Evolutionary conservation across 2,888 invertebrate genomes (phyloP).

Genomic region (Caenorhabditis doughertyi): DNA sequence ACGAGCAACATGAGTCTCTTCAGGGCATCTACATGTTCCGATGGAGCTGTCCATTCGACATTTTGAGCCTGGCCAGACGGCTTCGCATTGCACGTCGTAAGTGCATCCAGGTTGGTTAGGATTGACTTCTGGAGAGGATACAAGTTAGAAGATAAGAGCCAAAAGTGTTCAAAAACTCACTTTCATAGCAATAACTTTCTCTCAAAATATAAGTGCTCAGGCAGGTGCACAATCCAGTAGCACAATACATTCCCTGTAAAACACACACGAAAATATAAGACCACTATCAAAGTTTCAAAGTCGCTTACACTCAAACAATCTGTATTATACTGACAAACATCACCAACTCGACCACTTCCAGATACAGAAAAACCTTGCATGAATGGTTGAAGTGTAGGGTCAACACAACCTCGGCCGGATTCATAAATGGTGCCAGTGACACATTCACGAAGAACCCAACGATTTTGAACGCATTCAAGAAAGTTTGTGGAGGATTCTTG

Average conservation of each 20-base stretch:
- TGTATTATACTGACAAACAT: slow-evolving; percentile 74
- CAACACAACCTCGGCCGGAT: slow-evolving; percentile 69
- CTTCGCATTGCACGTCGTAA: slow-evolving; percentile 74
- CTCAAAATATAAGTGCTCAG: slow-evolving; percentile 73
- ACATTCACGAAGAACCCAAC: slow-evolving; percentile 66
- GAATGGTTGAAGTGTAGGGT: slow-evolving; percentile 73
- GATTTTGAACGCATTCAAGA: slow-evolving; percentile 63
- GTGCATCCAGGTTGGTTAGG: slow-evolving; percentile 78
- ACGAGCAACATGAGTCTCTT: slow-evolving; percentile 75
- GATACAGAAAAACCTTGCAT: slow-evolving; percentile 75
- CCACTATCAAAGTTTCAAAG: not conserved
- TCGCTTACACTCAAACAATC: slow-evolving; percentile 72
- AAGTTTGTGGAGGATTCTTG: slow-evolving; percentile 62
- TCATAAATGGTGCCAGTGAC: slow-evolving; percentile 67
- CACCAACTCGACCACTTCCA: slow-evolving; percentile 74
- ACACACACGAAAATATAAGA: not conserved
- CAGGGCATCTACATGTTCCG: slow-evolving; percentile 76
- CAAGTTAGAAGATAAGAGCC: not conserved
- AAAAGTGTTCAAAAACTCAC: slow-evolving; percentile 45
- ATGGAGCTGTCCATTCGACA: slow-evolving; percentile 74
- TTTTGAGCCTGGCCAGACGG: slow-evolving; percentile 77
- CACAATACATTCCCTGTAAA: slow-evolving; percentile 76
- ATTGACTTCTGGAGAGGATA: slow-evolving; percentile 71
- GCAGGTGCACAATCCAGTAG: slow-evolving; percentile 72
- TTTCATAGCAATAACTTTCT: slow-evolving; percentile 76